Evolutionary conservation across 2,888 invertebrate genomes (phyloP), one percentile per base, ranked within the genome.

Genomic region (Himalopsyche tibetana): DNA sequence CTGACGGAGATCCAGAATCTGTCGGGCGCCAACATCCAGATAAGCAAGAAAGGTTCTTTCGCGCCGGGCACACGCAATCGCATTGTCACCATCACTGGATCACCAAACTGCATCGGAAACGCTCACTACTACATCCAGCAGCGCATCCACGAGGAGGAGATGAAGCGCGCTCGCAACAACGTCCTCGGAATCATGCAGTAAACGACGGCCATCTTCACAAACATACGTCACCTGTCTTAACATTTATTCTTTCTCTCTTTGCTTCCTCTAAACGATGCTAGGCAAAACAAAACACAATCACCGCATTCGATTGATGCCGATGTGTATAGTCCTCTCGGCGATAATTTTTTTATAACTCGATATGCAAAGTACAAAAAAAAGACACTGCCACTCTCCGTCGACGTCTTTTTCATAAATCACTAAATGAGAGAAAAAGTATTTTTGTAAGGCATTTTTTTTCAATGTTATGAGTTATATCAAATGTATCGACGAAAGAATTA

Each of bases 11-110:
- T 99, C 93, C 99, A 99, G 94, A 98, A 98, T 94, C 95, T 96
- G 94, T 98, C 98, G 91, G 98, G 98, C 92, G 98, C 99, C 93
- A 98, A 97, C 94, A 98, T 99, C 93, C 98, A 99, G 94, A 99
- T 99, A 94, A 98, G 98, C 90, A 99, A 99, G 95, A 99, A 99
- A 94, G 98, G 98, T 92, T 97, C 97, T 91, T 99, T 98, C 94
- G 97, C 98, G 91, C 98, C 99, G 89, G 98, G 98, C 93, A 99
- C 98, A 90, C 96, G 98, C 92, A 98, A 99, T 94, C 96, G 99
- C 91, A 97, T 98, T 93, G 99, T 99, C 90, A 98, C 98, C 92
- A 98, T 99, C 93, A 96, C 97, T 91, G 99, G 99, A 93, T 95
- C 96, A 91, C 95, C 96, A 91, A 95, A 95, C 92, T 96, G 97